A percentile compares a stretch with the other conserved stretches of the same genome.
Evolutionary conservation across 1,140 invertebrate genomes (phyloP).

Genomic region (Leptopilina clavipes): DNA sequence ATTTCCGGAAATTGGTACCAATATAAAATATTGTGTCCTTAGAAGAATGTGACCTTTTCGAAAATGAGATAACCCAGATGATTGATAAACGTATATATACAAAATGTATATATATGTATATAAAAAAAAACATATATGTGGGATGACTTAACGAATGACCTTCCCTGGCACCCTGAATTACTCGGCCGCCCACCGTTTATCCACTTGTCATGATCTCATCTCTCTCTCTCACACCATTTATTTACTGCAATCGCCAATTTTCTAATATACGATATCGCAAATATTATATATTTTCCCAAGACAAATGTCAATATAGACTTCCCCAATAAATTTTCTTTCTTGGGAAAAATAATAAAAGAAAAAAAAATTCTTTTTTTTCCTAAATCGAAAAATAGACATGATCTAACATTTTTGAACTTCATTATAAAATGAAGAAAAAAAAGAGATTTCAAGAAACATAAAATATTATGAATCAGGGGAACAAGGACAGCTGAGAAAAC

Average conservation of each 20-base stretch:
- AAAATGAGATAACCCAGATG: background rate
- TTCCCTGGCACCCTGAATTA: slow-evolving; percentile 41
- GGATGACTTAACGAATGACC: slow-evolving; percentile 47
- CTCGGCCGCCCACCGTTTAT: slow-evolving; percentile 46
- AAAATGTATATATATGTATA: slow-evolving; percentile 16
- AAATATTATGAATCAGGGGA: background rate
- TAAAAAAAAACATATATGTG: slow-evolving; percentile 46
- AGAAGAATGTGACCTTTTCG: slow-evolving; percentile 10
- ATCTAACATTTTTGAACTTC: slow-evolving; percentile 23
- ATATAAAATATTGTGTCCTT: no score
- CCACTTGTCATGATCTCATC: slow-evolving; percentile 67
- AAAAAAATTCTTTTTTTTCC: background rate
- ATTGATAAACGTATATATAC: background rate
- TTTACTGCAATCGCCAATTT: slow-evolving; percentile 49
- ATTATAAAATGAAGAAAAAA: no score
- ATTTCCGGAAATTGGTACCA: no score
- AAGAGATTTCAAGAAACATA: background rate
- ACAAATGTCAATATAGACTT: slow-evolving; percentile 27
- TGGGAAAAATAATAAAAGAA: no score
- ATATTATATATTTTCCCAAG: slow-evolving; percentile 36
- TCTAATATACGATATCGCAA: background rate
- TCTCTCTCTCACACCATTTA: slow-evolving; percentile 52
- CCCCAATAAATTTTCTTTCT: slow-evolving; percentile 23
- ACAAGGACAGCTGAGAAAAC: background rate
- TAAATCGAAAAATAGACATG: background rate